Conservation (phyloP, 2,797 vertebrate genomes). For the Lagodon rhomboides region DNA sequence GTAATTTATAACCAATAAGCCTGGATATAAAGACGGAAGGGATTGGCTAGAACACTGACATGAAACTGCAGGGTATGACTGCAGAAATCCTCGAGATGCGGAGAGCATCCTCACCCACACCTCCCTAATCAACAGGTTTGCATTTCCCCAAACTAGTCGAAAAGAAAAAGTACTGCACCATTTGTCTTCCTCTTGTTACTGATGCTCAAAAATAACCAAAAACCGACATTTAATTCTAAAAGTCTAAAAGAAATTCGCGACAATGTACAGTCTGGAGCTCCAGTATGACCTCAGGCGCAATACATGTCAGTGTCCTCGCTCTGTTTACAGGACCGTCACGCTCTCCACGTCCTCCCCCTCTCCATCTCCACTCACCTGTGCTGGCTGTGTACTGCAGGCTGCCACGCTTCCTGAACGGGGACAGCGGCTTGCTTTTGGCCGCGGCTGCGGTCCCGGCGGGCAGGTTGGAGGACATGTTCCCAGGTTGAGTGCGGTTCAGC, state of each 20-base stretch:
- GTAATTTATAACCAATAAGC: background rate
- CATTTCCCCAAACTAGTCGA: slow-evolving; percentile 49
- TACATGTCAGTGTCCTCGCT: background rate
- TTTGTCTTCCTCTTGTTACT: background rate
- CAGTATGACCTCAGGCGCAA: background rate
- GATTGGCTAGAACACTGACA: background rate
- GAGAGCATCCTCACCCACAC: slow-evolving; percentile 25
- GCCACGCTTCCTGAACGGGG: slow-evolving; percentile 91
- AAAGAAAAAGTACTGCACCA: slow-evolving; percentile 14
- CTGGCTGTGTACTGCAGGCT: slow-evolving; percentile 89
- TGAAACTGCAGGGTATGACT: slow-evolving; percentile 4
- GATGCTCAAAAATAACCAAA: background rate
- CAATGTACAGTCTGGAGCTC: background rate
- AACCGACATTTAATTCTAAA: background rate
- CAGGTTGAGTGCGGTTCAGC: slow-evolving; percentile 46
- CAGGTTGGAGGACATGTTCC: slow-evolving; percentile 85
- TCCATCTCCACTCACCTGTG: slow-evolving; percentile 87
- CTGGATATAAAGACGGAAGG: background rate
- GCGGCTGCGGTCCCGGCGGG: slow-evolving; percentile 64
- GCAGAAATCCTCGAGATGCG: slow-evolving; percentile 10
- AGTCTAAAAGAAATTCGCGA: background rate
- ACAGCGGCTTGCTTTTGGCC: slow-evolving; percentile 83
- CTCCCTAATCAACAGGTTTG: slow-evolving; percentile 78
- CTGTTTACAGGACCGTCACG: slow-evolving; percentile 12
- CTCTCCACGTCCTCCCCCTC: background rate